Evolutionary conservation across 2,797 vertebrate genomes (phyloP).

Genomic region (Brachyalestes nurse): DNA sequence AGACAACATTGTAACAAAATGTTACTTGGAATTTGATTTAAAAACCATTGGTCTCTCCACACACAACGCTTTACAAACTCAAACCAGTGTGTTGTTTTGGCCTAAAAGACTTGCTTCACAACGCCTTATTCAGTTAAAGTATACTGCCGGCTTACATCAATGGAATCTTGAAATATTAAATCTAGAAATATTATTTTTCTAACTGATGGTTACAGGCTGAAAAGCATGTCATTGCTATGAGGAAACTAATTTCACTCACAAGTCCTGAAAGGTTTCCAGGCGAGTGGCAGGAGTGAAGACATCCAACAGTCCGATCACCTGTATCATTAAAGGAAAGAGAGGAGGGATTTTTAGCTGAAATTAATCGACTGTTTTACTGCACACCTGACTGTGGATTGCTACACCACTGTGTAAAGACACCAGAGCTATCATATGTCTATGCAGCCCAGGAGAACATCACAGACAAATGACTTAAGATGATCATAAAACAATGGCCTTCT

Average conservation of each 20-base stretch:
- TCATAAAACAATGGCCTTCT: not conserved
- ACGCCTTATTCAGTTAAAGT: too few relatives aligned
- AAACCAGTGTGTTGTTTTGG: not conserved
- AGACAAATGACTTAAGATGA: not conserved
- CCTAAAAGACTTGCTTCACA: too few relatives aligned
- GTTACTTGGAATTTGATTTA: too few relatives aligned
- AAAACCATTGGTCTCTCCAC: too few relatives aligned
- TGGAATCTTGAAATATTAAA: not conserved
- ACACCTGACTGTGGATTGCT: too few relatives aligned
- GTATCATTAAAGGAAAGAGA: constrained; percentile 39
- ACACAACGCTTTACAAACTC: too few relatives aligned
- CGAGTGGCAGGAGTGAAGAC: constrained; percentile 89
- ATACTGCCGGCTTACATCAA: not conserved
- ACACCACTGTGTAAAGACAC: not conserved
- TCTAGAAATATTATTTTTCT: not conserved
- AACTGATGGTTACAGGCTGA: not conserved
- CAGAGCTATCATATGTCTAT: not conserved
- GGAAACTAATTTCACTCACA: constrained; percentile 82
- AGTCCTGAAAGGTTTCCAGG: constrained; percentile 89
- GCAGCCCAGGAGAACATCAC: not conserved
- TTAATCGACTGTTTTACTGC: not conserved
- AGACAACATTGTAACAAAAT: too few relatives aligned
- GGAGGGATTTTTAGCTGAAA: not conserved
- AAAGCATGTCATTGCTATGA: not conserved
- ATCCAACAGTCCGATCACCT: constrained; percentile 94